Base-by-base conservation (phyloP, 1,140 invertebrate species). In the Aphelenchoides avenae region DNA sequence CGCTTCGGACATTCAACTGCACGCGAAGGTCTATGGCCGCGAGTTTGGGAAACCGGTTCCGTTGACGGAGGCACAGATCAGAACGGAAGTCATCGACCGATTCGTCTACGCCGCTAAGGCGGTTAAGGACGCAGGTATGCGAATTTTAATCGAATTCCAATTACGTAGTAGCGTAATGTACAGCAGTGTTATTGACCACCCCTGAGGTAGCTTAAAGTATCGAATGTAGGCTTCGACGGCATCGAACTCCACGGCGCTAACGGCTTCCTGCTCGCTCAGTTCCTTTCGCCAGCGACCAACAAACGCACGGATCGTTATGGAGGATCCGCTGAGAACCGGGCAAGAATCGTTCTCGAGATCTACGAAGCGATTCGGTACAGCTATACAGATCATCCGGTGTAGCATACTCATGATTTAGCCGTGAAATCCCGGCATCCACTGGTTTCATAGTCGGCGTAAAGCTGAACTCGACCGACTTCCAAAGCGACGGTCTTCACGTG, bases 221-320 rank as follows among this genome's bases (percentile, higher is more conserved):
- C n/a, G n/a, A n/a, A n/a, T n/a, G 29, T 27, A 52, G 64, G 66
- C 13, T 70, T 70, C 37, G 69, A 70, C 43, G 70, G 70, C 24
- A 44, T 69, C 20, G 34, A 72, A 52, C 43, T 76, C 11, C 72
- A 74, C 47, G 55, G 44, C 22, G 72, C 73, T 34, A 69, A 74
- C 48, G 72, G 72, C 13, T 74, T 76, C 33, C 64, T 74, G 7
- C 26, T 74, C 1, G 56, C 70, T 11, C 63, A 74, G 36, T 74
- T 74, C 31, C 40, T 67, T 5, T 72, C 67, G 3, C 73, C 73
- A 24, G 64, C 58, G 13, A 66, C 69, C 5, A 74, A 74, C 40
- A 50, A 53, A 33, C 29, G 71, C 27, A 71, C 66, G 2, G 71
- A 74, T 42, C 39, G 71, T 9, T 74, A 76, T 33, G 71, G 71